These are phyloP conservation scores for Lophura nycthemera DNA, from an alignment of 2,113 vertebrate species.

Conservation along the genomic window DNA sequence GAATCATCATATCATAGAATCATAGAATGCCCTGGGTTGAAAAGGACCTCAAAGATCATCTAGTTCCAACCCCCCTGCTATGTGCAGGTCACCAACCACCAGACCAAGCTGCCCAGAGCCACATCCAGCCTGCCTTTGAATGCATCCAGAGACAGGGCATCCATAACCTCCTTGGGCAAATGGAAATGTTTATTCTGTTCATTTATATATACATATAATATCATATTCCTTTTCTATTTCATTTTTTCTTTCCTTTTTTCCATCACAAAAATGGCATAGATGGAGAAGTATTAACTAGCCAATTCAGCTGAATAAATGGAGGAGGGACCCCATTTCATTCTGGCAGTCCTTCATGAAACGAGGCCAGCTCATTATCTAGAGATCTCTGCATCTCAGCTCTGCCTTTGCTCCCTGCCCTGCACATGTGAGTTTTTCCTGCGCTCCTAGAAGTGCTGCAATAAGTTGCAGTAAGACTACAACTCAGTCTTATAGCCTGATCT, in stretches of 20 bases:
- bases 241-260: not conserved
- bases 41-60: no score
- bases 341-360: constrained; percentile 36
- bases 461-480: no score
- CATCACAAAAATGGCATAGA: constrained; percentile 41
- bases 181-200: not conserved
- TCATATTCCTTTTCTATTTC: not conserved
- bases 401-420: constrained; percentile 8
- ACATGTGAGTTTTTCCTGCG: not conserved
- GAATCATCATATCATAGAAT: no score
- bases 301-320: constrained; percentile 50
- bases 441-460: not conserved
- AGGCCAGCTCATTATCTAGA: constrained; percentile 61
- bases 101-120: no score
- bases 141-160: no score
- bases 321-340: constrained; percentile 70
- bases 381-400: constrained; percentile 43
- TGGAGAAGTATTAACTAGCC: not conserved
- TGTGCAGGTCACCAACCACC: no score
- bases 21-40: no score
- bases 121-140: no score
- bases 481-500: not conserved
- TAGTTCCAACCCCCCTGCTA: no score
- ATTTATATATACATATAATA: not conserved
- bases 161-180: no score